Evolutionary conservation across 2,888 invertebrate genomes (phyloP).

Genomic region (Patella depressa): DNA sequence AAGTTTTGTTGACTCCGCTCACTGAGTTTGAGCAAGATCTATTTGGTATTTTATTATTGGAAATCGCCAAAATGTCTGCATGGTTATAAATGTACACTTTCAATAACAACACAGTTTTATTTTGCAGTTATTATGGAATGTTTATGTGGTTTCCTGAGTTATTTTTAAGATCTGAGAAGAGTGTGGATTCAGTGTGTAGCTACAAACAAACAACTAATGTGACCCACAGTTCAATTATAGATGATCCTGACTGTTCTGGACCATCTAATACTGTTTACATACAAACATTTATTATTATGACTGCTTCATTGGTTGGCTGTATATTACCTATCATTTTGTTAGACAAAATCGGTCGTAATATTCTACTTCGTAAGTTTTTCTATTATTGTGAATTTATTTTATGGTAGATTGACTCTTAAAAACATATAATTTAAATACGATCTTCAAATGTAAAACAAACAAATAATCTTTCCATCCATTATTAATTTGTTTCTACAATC

Average conservation of each 20-base stretch:
- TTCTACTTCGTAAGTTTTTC: background rate
- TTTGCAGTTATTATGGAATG: background rate
- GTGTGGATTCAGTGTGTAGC: background rate
- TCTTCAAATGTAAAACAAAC: no score
- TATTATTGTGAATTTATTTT: background rate
- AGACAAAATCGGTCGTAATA: background rate
- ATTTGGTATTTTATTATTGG: no score
- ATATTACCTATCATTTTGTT: background rate
- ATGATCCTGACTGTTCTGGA: background rate
- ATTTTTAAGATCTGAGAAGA: background rate
- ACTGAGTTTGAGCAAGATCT: no score
- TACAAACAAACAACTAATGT: background rate
- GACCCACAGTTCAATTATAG: background rate
- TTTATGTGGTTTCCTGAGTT: slow-evolving; percentile 4
- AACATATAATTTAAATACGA: no score
- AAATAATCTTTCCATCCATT: no score
- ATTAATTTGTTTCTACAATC: no score
- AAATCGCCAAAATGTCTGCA: no score
- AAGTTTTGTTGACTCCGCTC: no score
- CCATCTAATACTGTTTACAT: background rate
- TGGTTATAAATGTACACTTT: no score
- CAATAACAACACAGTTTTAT: background rate
- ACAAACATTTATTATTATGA: background rate
- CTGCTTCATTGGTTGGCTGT: background rate
- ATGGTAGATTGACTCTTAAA: no score